Conservation (phyloP, 2,113 vertebrate genomes). For the Syngnathoides biaculeatus region DNA sequence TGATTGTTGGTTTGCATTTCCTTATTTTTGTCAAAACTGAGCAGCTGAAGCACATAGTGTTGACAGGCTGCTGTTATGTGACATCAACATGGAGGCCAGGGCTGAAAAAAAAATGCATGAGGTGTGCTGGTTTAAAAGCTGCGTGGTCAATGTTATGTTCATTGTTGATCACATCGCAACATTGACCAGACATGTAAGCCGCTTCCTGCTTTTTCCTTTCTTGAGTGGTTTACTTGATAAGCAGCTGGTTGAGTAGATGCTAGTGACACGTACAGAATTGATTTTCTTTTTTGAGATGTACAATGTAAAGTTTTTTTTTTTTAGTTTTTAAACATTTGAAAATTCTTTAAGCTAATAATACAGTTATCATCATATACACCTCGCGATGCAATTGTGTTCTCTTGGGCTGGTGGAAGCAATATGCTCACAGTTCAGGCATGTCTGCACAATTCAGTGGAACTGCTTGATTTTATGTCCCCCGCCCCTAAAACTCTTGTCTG, state of each 20-base stretch:
- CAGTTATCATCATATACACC: constrained; percentile 55
- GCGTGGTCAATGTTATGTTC: constrained; percentile 39
- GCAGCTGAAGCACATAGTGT: constrained; percentile 22
- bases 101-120: constrained; percentile 48
- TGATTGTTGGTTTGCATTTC: constrained; percentile 55
- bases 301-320: constrained; percentile 64
- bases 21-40: constrained; percentile 52
- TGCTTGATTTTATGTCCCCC: constrained; percentile 56
- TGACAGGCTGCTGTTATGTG: constrained; percentile 39
- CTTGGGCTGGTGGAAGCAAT: constrained; percentile 49
- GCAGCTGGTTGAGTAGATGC: constrained; percentile 55
- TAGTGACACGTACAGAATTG: constrained; percentile 50
- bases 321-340: constrained; percentile 44
- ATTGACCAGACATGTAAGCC: constrained; percentile 47
- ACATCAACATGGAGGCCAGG: constrained; percentile 22
- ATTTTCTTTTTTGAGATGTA: constrained; percentile 65
- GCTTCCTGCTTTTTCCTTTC: constrained; percentile 45
- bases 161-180: constrained; percentile 22
- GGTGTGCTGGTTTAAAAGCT: constrained; percentile 51
- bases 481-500: constrained; percentile 38
- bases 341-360: constrained; percentile 60
- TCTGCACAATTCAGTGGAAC: constrained; percentile 37
- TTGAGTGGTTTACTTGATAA: constrained; percentile 57
- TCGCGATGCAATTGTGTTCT: constrained; percentile 49
- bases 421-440: constrained; percentile 29